These are phyloP conservation scores for Cylloceria caligata DNA, from an alignment of 2,888 invertebrate genomes.

Conservation along the genomic window DNA sequence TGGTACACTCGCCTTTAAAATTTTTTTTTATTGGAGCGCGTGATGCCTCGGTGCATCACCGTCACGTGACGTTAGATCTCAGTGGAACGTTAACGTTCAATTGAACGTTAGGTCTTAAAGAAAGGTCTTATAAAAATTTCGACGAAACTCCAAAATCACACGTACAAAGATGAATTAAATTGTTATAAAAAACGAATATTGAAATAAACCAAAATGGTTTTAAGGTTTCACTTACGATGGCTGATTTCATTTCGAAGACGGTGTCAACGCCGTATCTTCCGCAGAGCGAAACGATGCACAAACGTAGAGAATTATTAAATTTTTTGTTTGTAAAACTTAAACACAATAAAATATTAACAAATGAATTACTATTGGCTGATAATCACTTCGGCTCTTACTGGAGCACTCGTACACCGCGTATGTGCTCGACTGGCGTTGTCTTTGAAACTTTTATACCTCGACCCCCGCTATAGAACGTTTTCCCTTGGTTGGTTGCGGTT, in stretches of 20 bases:
- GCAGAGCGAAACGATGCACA: slow-evolving; percentile 39
- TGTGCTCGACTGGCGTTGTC: slow-evolving; percentile 70
- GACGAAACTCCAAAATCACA: too few species aligned
- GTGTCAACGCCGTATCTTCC: slow-evolving; percentile 19
- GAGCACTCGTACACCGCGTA: slow-evolving; percentile 68
- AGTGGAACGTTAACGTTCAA: neutral
- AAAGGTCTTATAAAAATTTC: too few species aligned
- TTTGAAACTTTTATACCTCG: slow-evolving; percentile 73
- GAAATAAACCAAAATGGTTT: too few species aligned
- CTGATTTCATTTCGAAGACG: slow-evolving; percentile 42
- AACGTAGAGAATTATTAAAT: slow-evolving; percentile 27
- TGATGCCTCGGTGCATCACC: slow-evolving; percentile 24
- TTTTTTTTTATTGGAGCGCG: slow-evolving; percentile 18
- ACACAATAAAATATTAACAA: slow-evolving; percentile 34
- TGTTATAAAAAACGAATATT: too few species aligned
- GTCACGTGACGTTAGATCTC: slow-evolving; percentile 1
- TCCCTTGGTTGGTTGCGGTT: slow-evolving; percentile 57
- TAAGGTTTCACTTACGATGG: slow-evolving; percentile 53
- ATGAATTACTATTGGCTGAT: neutral
- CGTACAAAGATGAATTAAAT: too few species aligned
- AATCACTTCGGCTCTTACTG: slow-evolving; percentile 64
- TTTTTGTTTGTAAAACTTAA: neutral
- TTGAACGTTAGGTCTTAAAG: neutral
- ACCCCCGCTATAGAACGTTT: slow-evolving; percentile 64
- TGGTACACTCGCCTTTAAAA: slow-evolving; percentile 39